Evolutionary conservation across 2,888 invertebrate species (phyloP).

Genomic region (Prostheceraeus crozeri): DNA sequence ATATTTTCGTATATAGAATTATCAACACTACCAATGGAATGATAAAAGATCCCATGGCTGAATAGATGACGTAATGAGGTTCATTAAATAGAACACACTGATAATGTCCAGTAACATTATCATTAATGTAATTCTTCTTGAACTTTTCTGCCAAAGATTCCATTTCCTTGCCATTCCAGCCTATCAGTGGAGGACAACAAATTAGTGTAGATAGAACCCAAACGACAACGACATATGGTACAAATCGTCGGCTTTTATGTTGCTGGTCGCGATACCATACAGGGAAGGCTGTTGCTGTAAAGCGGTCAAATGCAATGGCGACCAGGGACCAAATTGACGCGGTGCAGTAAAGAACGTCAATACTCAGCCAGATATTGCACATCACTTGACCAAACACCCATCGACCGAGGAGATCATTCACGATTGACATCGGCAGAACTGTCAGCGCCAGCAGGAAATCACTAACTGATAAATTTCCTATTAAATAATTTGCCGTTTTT

Average conservation of each 20-base stretch:
- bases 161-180: constrained; percentile 43
- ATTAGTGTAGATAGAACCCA: constrained; percentile 55
- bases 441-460: constrained; percentile 55
- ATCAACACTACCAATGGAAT: constrained; percentile 53
- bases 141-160: constrained; percentile 18
- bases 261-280: constrained; percentile 55
- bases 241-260: constrained; percentile 48
- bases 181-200: constrained; percentile 54
- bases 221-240: constrained; percentile 52
- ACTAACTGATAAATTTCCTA: constrained; percentile 56
- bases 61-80: constrained; percentile 54
- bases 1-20: constrained; percentile 54
- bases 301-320: constrained; percentile 56
- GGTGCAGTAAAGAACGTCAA: constrained; percentile 56
- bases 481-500: constrained; percentile 56
- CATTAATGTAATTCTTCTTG: constrained; percentile 18
- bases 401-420: constrained; percentile 52
- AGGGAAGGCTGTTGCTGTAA: constrained; percentile 56
- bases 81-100: constrained; percentile 53
- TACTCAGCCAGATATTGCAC: constrained; percentile 51
- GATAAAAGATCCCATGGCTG: constrained; percentile 55
- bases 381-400: constrained; percentile 54
- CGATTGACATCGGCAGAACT: constrained; percentile 53
- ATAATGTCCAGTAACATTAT: constrained; percentile 44
- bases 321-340: constrained; percentile 57